Conservation (phyloP, 2,113 vertebrate species). For the Cranoglanis bouderius region DNA sequence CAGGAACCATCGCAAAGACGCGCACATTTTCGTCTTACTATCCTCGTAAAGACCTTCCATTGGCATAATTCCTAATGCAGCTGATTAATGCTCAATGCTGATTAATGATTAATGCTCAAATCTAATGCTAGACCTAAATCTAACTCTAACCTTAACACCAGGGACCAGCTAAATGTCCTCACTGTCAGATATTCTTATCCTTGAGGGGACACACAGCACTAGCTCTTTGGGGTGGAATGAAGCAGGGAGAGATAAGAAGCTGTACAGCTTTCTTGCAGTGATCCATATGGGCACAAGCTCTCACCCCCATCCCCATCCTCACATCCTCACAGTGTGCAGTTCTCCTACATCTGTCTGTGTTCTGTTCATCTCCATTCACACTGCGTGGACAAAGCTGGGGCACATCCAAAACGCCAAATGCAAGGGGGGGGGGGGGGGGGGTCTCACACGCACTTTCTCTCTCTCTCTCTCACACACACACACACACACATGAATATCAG, state of each 20-base stretch:
- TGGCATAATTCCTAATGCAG: not conserved
- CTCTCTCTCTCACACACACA: not conserved
- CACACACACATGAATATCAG: conserved; percentile 3
- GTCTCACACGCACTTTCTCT: not conserved
- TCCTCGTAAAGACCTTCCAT: not conserved
- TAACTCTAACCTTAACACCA: not conserved
- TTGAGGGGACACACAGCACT: not conserved
- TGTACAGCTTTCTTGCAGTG: not conserved
- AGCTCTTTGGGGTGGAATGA: conserved; percentile 21
- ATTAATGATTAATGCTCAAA: not conserved
- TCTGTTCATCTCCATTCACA: conserved; percentile 31
- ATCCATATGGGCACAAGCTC: conserved; percentile 13
- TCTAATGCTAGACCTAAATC: not conserved
- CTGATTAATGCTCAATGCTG: not conserved
- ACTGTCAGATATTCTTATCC: not conserved
- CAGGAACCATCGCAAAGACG: not conserved
- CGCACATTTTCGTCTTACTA: not conserved
- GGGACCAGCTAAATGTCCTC: not conserved
- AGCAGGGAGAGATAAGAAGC: not conserved
- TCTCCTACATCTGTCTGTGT: not conserved
- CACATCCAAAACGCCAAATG: not conserved
- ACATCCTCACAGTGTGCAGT: not conserved
- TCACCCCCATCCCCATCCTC: not conserved
- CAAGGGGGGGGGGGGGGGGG: too few relatives aligned
- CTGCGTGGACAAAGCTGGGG: conserved; percentile 20